A percentile compares a stretch with the other conserved stretches of the same genome.
These are phyloP conservation scores for Hirtodrosophila histrioides DNA, from an alignment of 2,888 invertebrate species.

Conservation along the genomic window DNA sequence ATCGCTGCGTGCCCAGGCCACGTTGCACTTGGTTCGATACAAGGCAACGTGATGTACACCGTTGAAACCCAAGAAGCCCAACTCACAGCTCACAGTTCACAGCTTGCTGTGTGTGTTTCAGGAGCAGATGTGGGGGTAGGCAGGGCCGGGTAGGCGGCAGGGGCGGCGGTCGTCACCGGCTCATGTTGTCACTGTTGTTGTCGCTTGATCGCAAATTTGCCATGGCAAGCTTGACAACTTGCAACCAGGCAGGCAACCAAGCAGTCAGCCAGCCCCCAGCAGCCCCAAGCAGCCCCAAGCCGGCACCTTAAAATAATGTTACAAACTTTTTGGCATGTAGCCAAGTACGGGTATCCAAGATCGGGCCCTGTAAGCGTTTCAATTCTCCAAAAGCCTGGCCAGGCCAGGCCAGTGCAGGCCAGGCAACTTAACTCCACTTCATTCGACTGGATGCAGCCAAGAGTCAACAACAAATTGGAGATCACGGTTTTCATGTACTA, in stretches of 20 bases:
- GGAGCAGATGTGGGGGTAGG: background rate
- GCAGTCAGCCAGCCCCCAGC: background rate
- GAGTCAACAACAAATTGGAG: constrained; percentile 83
- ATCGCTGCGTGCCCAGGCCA: constrained; percentile 40
- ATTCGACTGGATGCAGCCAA: constrained; percentile 34
- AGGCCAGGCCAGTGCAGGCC: constrained; percentile 20
- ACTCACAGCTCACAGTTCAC: constrained; percentile 63
- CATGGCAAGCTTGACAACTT: constrained; percentile 76
- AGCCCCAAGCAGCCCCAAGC: constrained; percentile 34
- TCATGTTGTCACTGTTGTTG: constrained; percentile 78
- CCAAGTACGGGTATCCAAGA: constrained; percentile 65
- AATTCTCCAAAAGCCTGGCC: constrained; percentile 58
- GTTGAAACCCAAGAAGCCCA: constrained; percentile 70
- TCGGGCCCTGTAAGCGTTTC: constrained; percentile 69
- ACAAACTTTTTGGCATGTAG: constrained; percentile 75
- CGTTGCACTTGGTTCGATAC: constrained; percentile 50
- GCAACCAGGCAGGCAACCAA: constrained; percentile 46
- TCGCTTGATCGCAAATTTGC: constrained; percentile 78
- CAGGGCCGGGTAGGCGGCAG: background rate
- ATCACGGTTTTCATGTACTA: constrained; percentile 85
- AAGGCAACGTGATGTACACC: constrained; percentile 75
- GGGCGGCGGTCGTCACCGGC: constrained; percentile 61
- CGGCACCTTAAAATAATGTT: constrained; percentile 78
- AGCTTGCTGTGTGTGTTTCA: constrained; percentile 34
- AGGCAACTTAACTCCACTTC: constrained; percentile 32